A percentile compares a stretch with the other conserved stretches of the same genome.
phyloP scores from a whole-genome alignment of 2,888 invertebrate species.

The Xestia c-nigrum region DNA sequence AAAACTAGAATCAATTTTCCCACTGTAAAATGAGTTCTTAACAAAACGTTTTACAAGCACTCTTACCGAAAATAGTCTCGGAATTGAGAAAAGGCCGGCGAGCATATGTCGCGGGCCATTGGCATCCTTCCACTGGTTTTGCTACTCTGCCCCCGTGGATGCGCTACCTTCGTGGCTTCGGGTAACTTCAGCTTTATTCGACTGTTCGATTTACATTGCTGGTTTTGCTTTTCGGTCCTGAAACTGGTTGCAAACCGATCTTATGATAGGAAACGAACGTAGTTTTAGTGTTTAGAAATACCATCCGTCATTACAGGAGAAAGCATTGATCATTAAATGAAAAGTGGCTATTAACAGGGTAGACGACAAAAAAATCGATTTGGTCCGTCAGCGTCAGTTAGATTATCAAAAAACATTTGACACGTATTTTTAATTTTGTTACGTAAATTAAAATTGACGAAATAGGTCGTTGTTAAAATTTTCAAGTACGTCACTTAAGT shows the following conservation, averaged over 20 bases:
- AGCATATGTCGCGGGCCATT: constrained; percentile 78
- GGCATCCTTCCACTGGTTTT: constrained; percentile 83
- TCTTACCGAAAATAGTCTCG: constrained; percentile 73
- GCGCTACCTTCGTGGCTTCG: constrained; percentile 55
- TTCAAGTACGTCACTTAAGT: no score
- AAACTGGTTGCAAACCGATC: neutral
- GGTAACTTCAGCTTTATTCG: constrained; percentile 6
- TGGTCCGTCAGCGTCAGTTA: no score
- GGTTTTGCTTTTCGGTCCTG: neutral
- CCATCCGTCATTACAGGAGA: neutral
- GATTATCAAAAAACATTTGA: no score
- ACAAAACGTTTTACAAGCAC: constrained; percentile 66
- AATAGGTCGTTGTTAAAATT: no score
- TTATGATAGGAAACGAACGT: neutral
- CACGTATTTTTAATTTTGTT: no score
- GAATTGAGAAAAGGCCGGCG: constrained; percentile 73
- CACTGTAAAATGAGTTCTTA: constrained; percentile 57
- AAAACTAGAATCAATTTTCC: constrained; percentile 30
- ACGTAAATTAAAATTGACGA: no score
- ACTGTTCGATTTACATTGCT: constrained; percentile 65
- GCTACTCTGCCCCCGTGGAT: constrained; percentile 64
- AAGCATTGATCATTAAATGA: neutral
- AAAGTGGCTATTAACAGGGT: neutral
- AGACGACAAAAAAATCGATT: no score
- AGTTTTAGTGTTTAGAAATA: neutral